A percentile compares a stretch with the other conserved stretches of the same genome.
These are phyloP conservation scores for Augochlora pura DNA, from an alignment of 1,140 invertebrate genomes.

Conservation along the genomic window DNA sequence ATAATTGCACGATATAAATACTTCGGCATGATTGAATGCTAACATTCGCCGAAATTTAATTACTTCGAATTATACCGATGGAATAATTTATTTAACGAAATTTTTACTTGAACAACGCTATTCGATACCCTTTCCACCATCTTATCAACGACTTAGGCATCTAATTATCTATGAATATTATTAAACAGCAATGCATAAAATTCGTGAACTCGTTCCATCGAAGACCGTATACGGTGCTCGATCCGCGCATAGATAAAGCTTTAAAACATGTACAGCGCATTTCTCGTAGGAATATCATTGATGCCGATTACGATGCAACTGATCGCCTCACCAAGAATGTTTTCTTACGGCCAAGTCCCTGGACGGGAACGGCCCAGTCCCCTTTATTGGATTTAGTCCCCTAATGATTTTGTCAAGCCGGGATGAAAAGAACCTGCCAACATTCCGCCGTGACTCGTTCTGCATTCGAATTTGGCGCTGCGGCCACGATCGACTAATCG, in stretches of 20 bases:
- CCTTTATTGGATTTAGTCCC: conserved; percentile 74
- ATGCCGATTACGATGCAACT: conserved; percentile 70
- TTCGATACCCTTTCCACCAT: too few relatives aligned
- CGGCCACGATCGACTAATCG: conserved; percentile 20
- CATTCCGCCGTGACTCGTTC: conserved; percentile 59
- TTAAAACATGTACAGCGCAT: conserved; percentile 15
- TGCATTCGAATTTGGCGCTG: conserved; percentile 67
- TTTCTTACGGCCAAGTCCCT: conserved; percentile 61
- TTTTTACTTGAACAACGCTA: too few relatives aligned
- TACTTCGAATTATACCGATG: too few relatives aligned
- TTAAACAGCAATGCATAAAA: neutral
- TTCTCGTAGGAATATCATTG: conserved; percentile 57
- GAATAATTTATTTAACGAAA: too few relatives aligned
- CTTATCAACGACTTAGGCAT: too few relatives aligned
- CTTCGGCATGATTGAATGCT: too few relatives aligned
- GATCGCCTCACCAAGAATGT: conserved; percentile 68
- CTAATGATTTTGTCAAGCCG: conserved; percentile 72
- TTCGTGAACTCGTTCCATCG: too few relatives aligned
- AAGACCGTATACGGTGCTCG: too few relatives aligned
- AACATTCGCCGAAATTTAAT: too few relatives aligned
- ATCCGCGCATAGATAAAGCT: neutral
- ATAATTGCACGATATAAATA: too few relatives aligned
- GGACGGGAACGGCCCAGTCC: conserved; percentile 28
- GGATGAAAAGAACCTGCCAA: conserved; percentile 65
- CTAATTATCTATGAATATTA: too few relatives aligned